Conservation (phyloP, 2,113 vertebrate genomes). For the Synodontis membranacea region DNA sequence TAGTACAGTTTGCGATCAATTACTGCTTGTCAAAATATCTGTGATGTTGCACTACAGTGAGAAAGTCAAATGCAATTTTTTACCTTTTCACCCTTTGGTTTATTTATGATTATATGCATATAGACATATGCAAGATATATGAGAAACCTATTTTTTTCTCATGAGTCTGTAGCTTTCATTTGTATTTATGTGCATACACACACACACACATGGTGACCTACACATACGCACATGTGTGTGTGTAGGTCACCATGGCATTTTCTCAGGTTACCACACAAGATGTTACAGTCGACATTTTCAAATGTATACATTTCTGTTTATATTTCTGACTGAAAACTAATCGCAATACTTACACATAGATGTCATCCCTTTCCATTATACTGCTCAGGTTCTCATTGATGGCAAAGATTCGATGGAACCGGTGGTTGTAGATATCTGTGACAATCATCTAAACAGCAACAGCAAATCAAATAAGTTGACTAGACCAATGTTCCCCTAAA, state of each 20-base stretch:
- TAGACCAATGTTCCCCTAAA: not conserved
- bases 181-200: too few relatives aligned
- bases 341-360: conserved; percentile 88
- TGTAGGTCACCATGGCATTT: too few relatives aligned
- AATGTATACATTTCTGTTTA: not conserved
- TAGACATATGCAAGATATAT: too few relatives aligned
- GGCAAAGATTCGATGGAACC: conserved; percentile 96
- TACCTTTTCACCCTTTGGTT: too few relatives aligned
- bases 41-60: too few relatives aligned
- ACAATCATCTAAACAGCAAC: conserved; percentile 78
- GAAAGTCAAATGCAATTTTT: too few relatives aligned
- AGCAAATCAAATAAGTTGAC: not conserved
- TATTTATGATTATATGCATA: too few relatives aligned
- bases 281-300: not conserved
- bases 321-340: not conserved
- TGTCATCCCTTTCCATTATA: conserved; percentile 98
- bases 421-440: conserved; percentile 98
- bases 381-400: conserved; percentile 97
- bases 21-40: not conserved
- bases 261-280: too few relatives aligned
- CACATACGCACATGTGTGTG: too few relatives aligned
- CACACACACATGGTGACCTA: too few relatives aligned
- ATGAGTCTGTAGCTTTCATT: not conserved
- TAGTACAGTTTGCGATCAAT: not conserved
- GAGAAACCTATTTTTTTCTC: not conserved